phyloP scores from a whole-genome alignment of 2,113 vertebrate genomes.

The Stigmatopora argus region DNA sequence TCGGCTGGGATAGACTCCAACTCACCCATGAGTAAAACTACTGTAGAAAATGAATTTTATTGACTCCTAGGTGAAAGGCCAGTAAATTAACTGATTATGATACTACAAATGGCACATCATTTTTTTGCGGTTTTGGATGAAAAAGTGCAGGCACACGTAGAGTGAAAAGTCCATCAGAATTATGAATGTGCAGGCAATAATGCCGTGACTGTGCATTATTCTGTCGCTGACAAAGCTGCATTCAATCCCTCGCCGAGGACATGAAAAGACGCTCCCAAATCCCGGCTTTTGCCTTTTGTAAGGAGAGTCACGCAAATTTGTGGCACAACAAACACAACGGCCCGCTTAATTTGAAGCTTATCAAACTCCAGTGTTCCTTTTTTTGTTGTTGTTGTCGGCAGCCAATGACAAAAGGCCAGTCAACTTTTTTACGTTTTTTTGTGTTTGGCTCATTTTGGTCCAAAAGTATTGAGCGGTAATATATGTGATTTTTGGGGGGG shows the following conservation, averaged over 20 bases:
- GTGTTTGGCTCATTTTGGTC: not conserved
- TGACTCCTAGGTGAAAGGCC: not conserved
- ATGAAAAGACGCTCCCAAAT: constrained; percentile 27
- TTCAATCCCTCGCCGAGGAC: constrained; percentile 30
- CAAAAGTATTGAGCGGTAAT: not conserved
- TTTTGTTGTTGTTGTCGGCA: constrained; percentile 8
- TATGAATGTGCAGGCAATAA: not conserved
- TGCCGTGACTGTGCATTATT: not conserved
- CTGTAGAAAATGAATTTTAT: not conserved
- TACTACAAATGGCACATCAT: not conserved
- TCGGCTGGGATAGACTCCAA: not conserved
- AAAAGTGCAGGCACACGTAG: not conserved
- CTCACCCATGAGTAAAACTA: not conserved
- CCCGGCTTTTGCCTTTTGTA: not conserved
- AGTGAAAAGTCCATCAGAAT: not conserved
- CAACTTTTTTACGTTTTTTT: not conserved
- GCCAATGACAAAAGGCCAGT: constrained; percentile 18
- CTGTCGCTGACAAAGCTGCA: constrained; percentile 25
- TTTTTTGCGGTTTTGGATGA: not conserved
- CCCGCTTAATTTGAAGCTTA: constrained; percentile 49
- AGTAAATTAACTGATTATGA: not conserved
- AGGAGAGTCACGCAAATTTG: not conserved
- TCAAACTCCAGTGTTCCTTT: constrained; percentile 2
- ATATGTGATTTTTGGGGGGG: no score
- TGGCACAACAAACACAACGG: constrained; percentile 37